These are phyloP conservation scores for Smittia aterrima DNA, from an alignment of 2,888 invertebrate species.

Conservation along the genomic window DNA sequence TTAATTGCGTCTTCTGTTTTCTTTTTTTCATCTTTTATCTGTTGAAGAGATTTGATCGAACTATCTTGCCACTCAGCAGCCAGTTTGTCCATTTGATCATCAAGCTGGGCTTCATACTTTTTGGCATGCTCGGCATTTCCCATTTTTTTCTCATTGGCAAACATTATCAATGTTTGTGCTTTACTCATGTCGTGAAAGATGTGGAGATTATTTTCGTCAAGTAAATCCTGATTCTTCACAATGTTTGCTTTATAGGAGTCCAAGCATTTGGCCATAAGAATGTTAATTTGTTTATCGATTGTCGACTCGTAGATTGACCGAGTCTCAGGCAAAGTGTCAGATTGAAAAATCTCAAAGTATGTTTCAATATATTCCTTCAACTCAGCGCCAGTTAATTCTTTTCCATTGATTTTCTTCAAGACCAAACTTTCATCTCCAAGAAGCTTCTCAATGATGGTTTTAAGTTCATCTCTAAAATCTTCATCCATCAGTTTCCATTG, in stretches of 20 bases:
- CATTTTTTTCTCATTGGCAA: not conserved
- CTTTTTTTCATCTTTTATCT: not conserved
- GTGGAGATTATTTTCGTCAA: not conserved
- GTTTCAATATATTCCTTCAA: slow-evolving; percentile 60
- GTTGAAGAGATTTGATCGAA: not conserved
- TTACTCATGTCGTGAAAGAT: not conserved
- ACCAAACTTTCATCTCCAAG: slow-evolving; percentile 66
- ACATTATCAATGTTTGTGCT: not conserved
- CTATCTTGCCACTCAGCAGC: not conserved
- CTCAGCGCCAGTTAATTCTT: slow-evolving; percentile 63
- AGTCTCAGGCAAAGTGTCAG: not conserved
- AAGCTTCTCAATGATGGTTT: slow-evolving; percentile 72
- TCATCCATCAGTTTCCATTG: slow-evolving; percentile 70
- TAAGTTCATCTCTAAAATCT: slow-evolving; percentile 74
- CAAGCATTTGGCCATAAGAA: slow-evolving; percentile 52
- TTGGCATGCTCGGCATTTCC: not conserved
- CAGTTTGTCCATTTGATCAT: not conserved
- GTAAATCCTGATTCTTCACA: not conserved
- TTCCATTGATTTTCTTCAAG: slow-evolving; percentile 90
- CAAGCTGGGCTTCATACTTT: not conserved
- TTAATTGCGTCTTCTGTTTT: not conserved
- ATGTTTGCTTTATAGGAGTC: not conserved
- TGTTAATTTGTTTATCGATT: slow-evolving; percentile 18
- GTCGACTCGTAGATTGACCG: slow-evolving; percentile 23
- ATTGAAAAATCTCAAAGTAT: not conserved